Evolutionary conservation across 2,797 vertebrate species (phyloP).

Genomic region (Phrynocephalus vlangalii): DNA sequence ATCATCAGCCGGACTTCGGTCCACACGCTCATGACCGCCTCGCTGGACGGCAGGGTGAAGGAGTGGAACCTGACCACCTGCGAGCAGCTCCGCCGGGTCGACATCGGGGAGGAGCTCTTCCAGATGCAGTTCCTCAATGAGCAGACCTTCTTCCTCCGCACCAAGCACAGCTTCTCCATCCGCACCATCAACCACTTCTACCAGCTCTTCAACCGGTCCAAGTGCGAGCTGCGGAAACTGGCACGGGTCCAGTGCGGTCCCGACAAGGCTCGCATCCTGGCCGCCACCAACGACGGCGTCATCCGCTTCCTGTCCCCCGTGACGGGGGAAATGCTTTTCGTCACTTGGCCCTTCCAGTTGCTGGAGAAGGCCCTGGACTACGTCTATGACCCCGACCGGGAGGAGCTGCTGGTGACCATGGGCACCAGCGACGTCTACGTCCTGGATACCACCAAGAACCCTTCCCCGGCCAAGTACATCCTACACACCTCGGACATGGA

Average conservation of each 20-base stretch:
- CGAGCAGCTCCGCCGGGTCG: slow-evolving; percentile 60
- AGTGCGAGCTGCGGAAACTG: slow-evolving; percentile 57
- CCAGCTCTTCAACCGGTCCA: slow-evolving; percentile 66
- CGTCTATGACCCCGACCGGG: slow-evolving; percentile 64
- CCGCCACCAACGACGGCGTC: slow-evolving; percentile 65
- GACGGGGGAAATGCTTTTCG: slow-evolving; percentile 67
- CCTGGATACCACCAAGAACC: slow-evolving; percentile 67
- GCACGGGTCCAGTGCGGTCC: slow-evolving; percentile 50
- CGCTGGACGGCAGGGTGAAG: slow-evolving; percentile 67
- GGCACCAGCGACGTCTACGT: slow-evolving; percentile 67
- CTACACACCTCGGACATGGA: slow-evolving; percentile 47
- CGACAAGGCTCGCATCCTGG: slow-evolving; percentile 65
- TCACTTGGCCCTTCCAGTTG: slow-evolving; percentile 72
- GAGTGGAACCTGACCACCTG: slow-evolving; percentile 72
- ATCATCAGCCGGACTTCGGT: slow-evolving; percentile 48
- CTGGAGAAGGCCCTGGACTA: slow-evolving; percentile 68
- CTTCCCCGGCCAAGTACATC: slow-evolving; percentile 69
- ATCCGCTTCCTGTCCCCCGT: slow-evolving; percentile 67
- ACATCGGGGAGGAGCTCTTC: slow-evolving; percentile 52
- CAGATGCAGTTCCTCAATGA: slow-evolving; percentile 56
- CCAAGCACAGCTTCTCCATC: slow-evolving; percentile 57
- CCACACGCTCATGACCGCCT: slow-evolving; percentile 69
- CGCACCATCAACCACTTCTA: slow-evolving; percentile 62
- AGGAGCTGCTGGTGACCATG: slow-evolving; percentile 71
- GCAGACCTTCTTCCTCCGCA: slow-evolving; percentile 67